Evolutionary conservation across 2,888 invertebrate species (phyloP).

Genomic region (Kryphioiulus occultus): DNA sequence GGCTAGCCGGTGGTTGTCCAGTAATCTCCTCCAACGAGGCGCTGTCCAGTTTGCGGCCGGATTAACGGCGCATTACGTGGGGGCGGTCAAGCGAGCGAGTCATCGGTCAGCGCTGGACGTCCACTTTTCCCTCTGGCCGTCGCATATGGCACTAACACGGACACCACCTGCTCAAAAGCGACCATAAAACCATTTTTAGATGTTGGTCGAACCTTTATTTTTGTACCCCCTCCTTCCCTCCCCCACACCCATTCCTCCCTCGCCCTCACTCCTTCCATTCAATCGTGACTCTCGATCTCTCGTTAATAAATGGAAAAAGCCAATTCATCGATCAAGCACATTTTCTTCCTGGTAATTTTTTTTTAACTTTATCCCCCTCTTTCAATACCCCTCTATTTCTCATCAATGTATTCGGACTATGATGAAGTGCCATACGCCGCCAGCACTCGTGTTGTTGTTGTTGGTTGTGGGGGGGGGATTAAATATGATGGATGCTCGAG

Average conservation of each 20-base stretch:
- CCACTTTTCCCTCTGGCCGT: not conserved
- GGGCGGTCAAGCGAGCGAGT: not conserved
- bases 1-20: not conserved
- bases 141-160: not conserved
- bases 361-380: not conserved
- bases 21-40: not conserved
- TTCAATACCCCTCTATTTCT: not conserved
- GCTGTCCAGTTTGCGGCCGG: constrained; percentile 5
- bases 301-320: constrained; percentile 31
- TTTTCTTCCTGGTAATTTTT: not conserved
- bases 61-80: not conserved
- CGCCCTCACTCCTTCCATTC: not conserved
- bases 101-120: not conserved
- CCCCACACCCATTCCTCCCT: not conserved
- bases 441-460: not conserved
- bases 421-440: not conserved
- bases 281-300: constrained; percentile 20
- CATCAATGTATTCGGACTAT: not conserved
- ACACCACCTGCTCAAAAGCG: not conserved
- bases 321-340: constrained; percentile 18
- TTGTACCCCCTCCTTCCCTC: not conserved
- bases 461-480: not conserved
- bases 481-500: constrained; percentile 25
- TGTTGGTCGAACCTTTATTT: no score
- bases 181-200: no score